These are phyloP conservation scores for Morpho helenor DNA, from an alignment of 2,888 invertebrate genomes.

Conservation along the genomic window DNA sequence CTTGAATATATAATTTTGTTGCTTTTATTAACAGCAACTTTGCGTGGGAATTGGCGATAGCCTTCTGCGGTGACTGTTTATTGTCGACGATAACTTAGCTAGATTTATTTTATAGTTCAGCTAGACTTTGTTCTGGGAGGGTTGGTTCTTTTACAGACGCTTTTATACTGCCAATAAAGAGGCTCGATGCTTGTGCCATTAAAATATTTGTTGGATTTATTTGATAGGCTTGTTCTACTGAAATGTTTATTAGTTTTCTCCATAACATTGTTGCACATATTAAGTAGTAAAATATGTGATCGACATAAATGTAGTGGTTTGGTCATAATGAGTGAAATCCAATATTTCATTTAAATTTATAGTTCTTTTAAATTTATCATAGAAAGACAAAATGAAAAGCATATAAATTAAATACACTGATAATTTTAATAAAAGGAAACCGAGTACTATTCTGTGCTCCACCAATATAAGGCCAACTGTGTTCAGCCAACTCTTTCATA, in stretches of 20 bases:
- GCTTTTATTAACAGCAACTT: constrained; percentile 77
- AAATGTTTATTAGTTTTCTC: constrained; percentile 59
- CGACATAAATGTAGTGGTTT: constrained; percentile 5
- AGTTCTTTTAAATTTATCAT: not conserved
- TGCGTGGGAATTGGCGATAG: constrained; percentile 78
- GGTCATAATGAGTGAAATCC: constrained; percentile 1
- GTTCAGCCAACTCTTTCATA: no score
- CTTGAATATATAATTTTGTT: constrained; percentile 79
- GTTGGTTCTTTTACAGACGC: constrained; percentile 53
- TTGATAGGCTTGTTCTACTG: constrained; percentile 65
- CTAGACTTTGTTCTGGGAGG: constrained; percentile 63
- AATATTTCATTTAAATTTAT: no score
- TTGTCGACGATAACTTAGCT: constrained; percentile 73
- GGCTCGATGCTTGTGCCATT: constrained; percentile 64
- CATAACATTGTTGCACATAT: constrained; percentile 67
- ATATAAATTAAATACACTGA: no score
- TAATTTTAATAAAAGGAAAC: no score
- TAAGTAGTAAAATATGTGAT: constrained; percentile 39
- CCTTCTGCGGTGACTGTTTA: constrained; percentile 74
- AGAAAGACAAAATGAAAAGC: not conserved
- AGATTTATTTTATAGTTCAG: constrained; percentile 75
- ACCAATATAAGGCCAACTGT: no score
- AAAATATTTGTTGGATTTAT: constrained; percentile 76
- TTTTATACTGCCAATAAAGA: constrained; percentile 73
- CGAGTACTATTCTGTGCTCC: no score